phyloP scores from a whole-genome alignment of 2,888 invertebrate species.

The Pyrrhosoma nymphula region DNA sequence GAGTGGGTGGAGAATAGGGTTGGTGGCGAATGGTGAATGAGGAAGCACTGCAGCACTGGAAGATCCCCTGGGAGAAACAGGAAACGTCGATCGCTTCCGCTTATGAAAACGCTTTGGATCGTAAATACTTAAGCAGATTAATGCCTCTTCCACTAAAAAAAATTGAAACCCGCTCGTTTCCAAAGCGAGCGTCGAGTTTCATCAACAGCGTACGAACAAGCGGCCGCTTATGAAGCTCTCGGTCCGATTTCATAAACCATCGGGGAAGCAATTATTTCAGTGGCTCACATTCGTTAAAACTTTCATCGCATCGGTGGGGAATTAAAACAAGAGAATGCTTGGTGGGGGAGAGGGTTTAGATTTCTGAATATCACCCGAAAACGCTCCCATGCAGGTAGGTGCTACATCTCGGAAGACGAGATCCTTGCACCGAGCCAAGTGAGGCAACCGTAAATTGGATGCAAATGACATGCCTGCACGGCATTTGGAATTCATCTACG shows the following conservation, averaged over 20 bases:
- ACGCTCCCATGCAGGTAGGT: neutral
- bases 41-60: too few species aligned
- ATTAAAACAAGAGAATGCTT: neutral
- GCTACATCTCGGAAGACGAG: neutral
- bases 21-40: neutral
- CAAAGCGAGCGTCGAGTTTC: neutral
- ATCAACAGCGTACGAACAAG: neutral
- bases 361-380: neutral
- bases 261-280: neutral
- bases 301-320: neutral
- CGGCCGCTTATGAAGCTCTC: neutral
- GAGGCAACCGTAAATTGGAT: neutral
- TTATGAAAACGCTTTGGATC: neutral
- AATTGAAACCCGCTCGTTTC: neutral
- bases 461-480: neutral
- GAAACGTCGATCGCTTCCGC: neutral
- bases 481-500: neutral
- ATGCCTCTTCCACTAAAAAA: neutral
- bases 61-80: neutral
- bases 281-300: neutral
- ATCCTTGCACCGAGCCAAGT: neutral
- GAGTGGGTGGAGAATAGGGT: neutral
- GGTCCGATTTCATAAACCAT: neutral
- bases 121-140: conserved; percentile 1
- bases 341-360: neutral